Evolutionary conservation across 2,797 vertebrate genomes (phyloP), one percentile per base, ranked within the genome.

Genomic region (Apogon hyalosoma): DNA sequence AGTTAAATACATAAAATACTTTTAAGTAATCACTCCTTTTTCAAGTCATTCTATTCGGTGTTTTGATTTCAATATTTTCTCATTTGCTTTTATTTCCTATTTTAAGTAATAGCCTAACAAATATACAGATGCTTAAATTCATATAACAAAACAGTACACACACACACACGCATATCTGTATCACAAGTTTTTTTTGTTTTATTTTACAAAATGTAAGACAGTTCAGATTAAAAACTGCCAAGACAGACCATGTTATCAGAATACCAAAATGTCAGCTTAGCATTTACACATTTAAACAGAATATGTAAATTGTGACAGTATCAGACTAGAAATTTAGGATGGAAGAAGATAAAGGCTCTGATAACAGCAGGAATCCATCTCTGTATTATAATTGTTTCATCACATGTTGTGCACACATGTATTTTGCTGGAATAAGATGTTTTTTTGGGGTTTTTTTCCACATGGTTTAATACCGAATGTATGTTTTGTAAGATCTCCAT

Each of bases 401-500:
- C 45, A 54, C 18, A 50, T 12, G 8, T 21, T 77, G 5, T 41
- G 11, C 3, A 7, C 1, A 0, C 11, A 19, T 13, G 3, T 39
- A 14, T 39, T 12, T 36, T 31, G 10, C 48, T 28, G 15, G 8
- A 3, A 15, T 16, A 3, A 39, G 33, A 16, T 39, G 7, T 1
- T 6, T 33, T 7, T n/a, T n/a, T n/a, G n/a, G n/a, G n/a, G 24
- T 33, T 33, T 14, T 16, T 31, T 42, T 11, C 13, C 45, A 4
- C 12, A 4, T 53, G 31, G 43, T 56, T 48, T 16, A n/a, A 53
- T 3, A 6, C 4, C 2, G 16, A 18, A 0, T 64, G 2, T 50
- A 14, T 79, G 31, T 63, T 8, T 64, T 41, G n/a, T 64, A 52
- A 94, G 94, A 87, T 94, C 43, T 92, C 91, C 0, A 68, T 90